Conservation (phyloP, 2,888 invertebrate genomes). For the Tinea semifulvella region DNA sequence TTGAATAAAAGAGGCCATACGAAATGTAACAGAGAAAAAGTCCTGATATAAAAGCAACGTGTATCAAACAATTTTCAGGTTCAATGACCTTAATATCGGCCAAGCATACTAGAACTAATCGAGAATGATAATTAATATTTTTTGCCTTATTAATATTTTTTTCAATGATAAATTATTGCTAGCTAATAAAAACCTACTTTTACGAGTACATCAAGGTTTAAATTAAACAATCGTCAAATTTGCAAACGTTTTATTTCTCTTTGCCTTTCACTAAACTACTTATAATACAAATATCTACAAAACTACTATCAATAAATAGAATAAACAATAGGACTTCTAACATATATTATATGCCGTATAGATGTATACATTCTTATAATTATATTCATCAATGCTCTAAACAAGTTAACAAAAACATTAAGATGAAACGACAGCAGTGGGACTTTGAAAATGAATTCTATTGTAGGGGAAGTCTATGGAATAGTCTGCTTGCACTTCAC, state of each 20-base stretch:
- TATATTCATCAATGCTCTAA: slow-evolving; percentile 36
- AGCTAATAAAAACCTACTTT: too few relatives aligned
- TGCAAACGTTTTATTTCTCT: background rate
- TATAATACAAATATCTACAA: slow-evolving; percentile 5
- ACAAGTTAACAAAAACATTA: slow-evolving; percentile 42
- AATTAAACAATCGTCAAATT: background rate
- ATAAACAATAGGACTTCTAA: slow-evolving; percentile 38
- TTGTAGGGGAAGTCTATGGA: slow-evolving; percentile 56
- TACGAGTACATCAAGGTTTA: too few relatives aligned
- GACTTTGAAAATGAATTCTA: slow-evolving; percentile 59
- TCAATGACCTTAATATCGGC: background rate
- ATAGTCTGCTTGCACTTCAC: slow-evolving; percentile 58
- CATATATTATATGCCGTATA: slow-evolving; percentile 43
- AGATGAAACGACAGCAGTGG: slow-evolving; percentile 60
- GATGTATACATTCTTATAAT: slow-evolving; percentile 39
- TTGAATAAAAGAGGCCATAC: background rate
- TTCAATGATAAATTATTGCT: background rate
- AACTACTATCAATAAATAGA: slow-evolving; percentile 27
- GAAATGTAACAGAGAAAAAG: background rate
- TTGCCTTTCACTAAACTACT: background rate
- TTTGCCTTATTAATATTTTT: background rate
- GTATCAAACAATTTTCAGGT: background rate
- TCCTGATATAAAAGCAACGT: slow-evolving; percentile 1
- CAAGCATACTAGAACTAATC: background rate
- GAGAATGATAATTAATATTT: background rate